Conservation (phyloP, 1,140 invertebrate species). For the Caerostris darwini region DNA sequence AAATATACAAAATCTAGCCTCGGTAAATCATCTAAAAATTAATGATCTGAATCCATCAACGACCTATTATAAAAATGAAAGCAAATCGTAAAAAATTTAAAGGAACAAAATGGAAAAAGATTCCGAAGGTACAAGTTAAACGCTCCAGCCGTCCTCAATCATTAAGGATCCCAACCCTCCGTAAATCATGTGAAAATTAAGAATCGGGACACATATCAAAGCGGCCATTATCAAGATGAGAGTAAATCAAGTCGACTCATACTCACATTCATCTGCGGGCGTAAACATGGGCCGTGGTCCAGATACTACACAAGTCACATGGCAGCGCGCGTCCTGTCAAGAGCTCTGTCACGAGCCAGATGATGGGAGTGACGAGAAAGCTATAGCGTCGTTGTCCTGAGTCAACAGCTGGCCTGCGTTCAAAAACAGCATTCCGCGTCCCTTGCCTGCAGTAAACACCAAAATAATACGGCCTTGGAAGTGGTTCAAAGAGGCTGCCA, state of each 20-base stretch:
- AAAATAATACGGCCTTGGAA: slow-evolving; percentile 56
- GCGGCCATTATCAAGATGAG: slow-evolving; percentile 1
- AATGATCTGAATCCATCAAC: no score
- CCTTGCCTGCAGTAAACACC: slow-evolving; percentile 26
- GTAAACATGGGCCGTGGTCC: slow-evolving; percentile 25
- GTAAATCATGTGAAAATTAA: not conserved
- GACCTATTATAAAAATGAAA: no score
- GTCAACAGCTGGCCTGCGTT: not conserved
- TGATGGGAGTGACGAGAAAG: not conserved
- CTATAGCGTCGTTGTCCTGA: slow-evolving; percentile 14
- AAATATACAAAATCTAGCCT: not conserved
- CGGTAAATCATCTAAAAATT: no score
- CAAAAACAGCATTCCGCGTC: not conserved
- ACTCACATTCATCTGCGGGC: slow-evolving; percentile 6
- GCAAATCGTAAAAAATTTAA: no score
- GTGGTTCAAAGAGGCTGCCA: not conserved
- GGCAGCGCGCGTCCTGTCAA: not conserved
- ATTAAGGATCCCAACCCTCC: not conserved
- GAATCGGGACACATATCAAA: not conserved
- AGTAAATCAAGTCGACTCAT: slow-evolving; percentile 2
- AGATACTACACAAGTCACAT: not conserved
- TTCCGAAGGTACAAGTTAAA: no score
- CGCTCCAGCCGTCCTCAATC: no score
- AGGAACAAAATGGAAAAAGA: no score
- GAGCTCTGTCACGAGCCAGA: not conserved